A percentile compares a stretch with the other conserved stretches of the same genome.
These are phyloP conservation scores for Andinoacara biseriatus DNA, from an alignment of 2,113 vertebrate species.

Conservation along the genomic window DNA sequence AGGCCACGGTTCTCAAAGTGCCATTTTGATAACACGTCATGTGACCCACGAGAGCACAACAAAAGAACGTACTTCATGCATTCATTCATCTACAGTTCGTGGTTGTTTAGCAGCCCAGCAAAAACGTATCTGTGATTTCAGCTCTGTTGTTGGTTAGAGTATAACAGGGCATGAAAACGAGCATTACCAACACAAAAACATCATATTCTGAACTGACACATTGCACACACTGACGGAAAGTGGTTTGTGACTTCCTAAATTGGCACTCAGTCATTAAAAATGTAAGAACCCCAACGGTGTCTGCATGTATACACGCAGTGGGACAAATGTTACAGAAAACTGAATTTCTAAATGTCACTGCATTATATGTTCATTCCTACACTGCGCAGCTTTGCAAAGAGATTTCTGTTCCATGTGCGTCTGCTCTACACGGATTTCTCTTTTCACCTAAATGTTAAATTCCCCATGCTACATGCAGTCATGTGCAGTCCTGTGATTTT, in stretches of 20 bases:
- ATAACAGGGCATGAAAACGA: not conserved
- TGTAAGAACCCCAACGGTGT: not conserved
- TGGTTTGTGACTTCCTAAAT: not conserved
- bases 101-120: not conserved
- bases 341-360: not conserved
- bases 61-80: not conserved
- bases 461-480: constrained; percentile 51
- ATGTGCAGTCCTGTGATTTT: constrained; percentile 43
- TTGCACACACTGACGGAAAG: not conserved
- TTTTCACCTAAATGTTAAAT: constrained; percentile 65
- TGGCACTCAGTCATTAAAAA: not conserved
- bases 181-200: not conserved
- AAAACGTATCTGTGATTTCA: not conserved
- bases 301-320: not conserved
- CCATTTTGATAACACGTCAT: no score
- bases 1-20: no score
- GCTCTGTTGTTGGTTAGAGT: not conserved
- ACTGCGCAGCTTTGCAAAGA: not conserved
- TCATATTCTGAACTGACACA: fast-evolving
- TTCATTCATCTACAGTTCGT: not conserved
- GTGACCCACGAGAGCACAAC: not conserved
- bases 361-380: not conserved
- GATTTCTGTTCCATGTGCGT: not conserved
- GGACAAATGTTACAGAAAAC: not conserved
- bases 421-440: not conserved